phyloP scores from a whole-genome alignment of 2,797 vertebrate species.

The Parauchenoglanis punctatus region DNA sequence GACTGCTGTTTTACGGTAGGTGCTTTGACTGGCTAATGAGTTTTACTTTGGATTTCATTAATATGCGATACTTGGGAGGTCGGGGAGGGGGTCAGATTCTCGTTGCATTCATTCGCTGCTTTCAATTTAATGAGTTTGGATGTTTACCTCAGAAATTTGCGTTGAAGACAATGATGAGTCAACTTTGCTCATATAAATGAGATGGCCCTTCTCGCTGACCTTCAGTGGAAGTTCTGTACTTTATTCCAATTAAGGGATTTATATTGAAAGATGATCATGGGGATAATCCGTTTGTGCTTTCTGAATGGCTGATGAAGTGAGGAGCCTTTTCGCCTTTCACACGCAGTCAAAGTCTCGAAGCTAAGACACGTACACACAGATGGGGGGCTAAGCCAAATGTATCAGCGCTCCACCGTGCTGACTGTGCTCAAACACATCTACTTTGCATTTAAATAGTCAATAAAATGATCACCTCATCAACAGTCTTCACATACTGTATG shows the following conservation, averaged over 20 bases:
- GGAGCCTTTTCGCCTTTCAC: conserved; percentile 48
- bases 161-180: conserved; percentile 59
- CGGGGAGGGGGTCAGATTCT: conserved; percentile 60
- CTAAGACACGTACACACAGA: not conserved
- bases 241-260: conserved; percentile 78
- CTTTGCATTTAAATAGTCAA: conserved; percentile 23
- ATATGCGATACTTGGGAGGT: conserved; percentile 70
- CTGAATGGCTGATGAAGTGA: conserved; percentile 64
- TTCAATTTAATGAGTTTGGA: conserved; percentile 65
- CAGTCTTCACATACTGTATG: not conserved
- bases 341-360: conserved; percentile 45
- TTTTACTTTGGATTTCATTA: conserved; percentile 82
- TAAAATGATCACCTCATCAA: not conserved
- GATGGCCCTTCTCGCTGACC: conserved; percentile 55
- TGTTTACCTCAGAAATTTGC: conserved; percentile 60
- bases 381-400: not conserved
- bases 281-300: conserved; percentile 70
- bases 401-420: not conserved
- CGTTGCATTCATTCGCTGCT: conserved; percentile 41
- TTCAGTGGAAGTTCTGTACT: conserved; percentile 63
- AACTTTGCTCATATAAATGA: conserved; percentile 62
- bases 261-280: conserved; percentile 64
- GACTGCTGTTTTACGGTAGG: conserved; percentile 74
- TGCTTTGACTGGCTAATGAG: conserved; percentile 76
- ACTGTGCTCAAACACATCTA: not conserved